phyloP scores from a whole-genome alignment of 1,140 invertebrate genomes.

The Drosophila aff. region DNA sequence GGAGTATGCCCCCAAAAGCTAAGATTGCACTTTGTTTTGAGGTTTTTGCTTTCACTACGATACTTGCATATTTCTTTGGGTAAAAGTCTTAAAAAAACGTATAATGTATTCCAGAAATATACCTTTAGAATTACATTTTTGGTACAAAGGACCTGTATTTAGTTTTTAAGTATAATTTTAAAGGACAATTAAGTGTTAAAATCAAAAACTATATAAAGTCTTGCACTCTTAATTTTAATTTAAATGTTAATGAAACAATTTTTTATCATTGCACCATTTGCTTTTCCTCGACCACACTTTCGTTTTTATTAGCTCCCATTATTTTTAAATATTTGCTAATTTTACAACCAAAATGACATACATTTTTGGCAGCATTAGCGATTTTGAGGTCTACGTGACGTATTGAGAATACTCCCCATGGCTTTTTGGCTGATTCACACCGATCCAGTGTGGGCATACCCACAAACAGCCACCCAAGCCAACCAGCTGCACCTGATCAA shows the following conservation, averaged over 20 bases:
- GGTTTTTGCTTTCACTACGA: constrained; percentile 1
- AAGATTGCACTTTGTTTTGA: constrained; percentile 3
- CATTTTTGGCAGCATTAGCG: constrained; percentile 20
- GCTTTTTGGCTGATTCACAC: constrained; percentile 33
- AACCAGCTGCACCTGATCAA: constrained; percentile 38
- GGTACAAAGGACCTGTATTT: not conserved
- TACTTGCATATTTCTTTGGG: not conserved
- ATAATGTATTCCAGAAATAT: too few relatives aligned
- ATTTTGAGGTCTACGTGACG: constrained; percentile 65
- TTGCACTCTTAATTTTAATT: not conserved
- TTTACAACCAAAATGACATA: constrained; percentile 18
- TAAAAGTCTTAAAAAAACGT: not conserved
- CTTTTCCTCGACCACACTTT: not conserved
- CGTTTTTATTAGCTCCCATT: not conserved
- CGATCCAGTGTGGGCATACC: constrained; percentile 12
- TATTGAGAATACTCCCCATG: constrained; percentile 59
- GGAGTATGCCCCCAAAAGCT: constrained; percentile 9
- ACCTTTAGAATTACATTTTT: not conserved
- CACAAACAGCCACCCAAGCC: constrained; percentile 8
- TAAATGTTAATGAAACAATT: not conserved
- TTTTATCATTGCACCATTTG: not conserved
- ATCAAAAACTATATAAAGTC: not conserved
- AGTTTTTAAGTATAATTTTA: not conserved
- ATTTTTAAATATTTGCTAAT: constrained; percentile 12
- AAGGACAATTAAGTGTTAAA: not conserved